Evolutionary conservation across 2,113 vertebrate species (phyloP).

Genomic region (Pipa parva): DNA sequence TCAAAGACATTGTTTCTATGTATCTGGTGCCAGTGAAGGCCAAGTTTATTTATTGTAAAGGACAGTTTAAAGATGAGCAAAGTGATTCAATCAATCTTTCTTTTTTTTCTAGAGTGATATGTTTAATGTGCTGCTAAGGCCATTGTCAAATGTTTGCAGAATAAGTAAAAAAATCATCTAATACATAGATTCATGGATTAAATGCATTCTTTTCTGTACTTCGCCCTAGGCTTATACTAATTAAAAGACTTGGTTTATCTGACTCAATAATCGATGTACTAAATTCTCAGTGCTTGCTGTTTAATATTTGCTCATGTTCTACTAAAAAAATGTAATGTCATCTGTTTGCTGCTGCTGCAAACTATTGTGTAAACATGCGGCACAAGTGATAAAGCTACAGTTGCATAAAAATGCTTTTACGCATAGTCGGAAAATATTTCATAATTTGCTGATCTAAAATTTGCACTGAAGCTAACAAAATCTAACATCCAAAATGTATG

Average conservation of each 20-base stretch:
- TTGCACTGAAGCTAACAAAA: too few species aligned
- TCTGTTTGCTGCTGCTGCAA: too few species aligned
- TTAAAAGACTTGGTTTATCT: too few species aligned
- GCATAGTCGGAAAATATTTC: too few species aligned
- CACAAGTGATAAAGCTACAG: too few species aligned
- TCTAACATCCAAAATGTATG: too few species aligned
- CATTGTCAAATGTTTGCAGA: not conserved
- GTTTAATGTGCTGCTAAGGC: not conserved
- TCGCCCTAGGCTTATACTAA: not conserved
- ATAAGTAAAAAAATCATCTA: too few species aligned
- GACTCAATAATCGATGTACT: not conserved
- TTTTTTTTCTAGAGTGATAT: not conserved
- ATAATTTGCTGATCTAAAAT: too few species aligned
- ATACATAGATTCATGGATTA: not conserved
- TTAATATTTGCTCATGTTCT: too few species aligned
- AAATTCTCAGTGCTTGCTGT: not conserved
- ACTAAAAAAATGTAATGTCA: too few species aligned
- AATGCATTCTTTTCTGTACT: not conserved
- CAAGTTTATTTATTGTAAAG: conserved; percentile 1
- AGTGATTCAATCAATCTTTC: not conserved
- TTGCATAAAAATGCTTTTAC: too few species aligned
- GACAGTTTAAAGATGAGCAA: not conserved
- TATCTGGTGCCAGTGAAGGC: not conserved
- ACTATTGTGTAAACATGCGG: too few species aligned
- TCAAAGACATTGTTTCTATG: not conserved